Percentiles rank a stretch among this genome's conserved stretches.
phyloP scores from a whole-genome alignment of 2,797 vertebrate species.

The Bradypodion ventrale region DNA sequence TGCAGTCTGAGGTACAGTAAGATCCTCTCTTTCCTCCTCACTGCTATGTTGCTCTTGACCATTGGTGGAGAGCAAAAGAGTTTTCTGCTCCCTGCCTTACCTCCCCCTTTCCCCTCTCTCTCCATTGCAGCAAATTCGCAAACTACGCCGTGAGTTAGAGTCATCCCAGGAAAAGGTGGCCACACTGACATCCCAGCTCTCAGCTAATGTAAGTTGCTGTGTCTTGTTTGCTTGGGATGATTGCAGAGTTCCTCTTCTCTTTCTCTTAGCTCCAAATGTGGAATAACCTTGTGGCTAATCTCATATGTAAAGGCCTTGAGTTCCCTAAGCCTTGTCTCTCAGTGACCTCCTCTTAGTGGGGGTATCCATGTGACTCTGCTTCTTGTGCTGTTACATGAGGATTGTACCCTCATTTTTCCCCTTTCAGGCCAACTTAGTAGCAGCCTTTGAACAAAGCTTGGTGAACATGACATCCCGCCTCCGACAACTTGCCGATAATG shows the following conservation, averaged over 20 bases:
- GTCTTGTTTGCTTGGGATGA: fast-evolving
- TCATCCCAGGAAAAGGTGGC: conserved; percentile 97
- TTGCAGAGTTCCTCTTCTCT: no score
- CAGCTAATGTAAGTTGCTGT: conserved; percentile 87
- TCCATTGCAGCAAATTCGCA: conserved; percentile 90
- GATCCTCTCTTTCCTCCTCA: conserved; percentile 36
- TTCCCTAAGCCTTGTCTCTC: not conserved
- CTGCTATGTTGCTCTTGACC: not conserved
- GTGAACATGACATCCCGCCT: conserved; percentile 93
- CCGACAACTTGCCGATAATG: conserved; percentile 87
- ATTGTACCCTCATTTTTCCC: not conserved
- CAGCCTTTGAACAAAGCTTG: conserved; percentile 95
- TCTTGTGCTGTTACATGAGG: not conserved
- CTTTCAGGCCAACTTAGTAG: conserved; percentile 92
- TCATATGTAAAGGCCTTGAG: not conserved
- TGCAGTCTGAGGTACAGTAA: conserved; percentile 93
- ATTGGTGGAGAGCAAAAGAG: not conserved
- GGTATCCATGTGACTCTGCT: not conserved
- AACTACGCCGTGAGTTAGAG: conserved; percentile 92
- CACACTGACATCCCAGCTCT: conserved; percentile 89
- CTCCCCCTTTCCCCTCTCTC: conserved; percentile 21
- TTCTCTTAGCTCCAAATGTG: not conserved
- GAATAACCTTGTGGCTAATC: not conserved
- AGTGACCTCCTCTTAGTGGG: fast-evolving
- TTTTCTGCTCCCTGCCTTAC: conserved; percentile 25